Conservation (phyloP, 2,797 vertebrate species). For the Chelidonichthys spinosus region DNA sequence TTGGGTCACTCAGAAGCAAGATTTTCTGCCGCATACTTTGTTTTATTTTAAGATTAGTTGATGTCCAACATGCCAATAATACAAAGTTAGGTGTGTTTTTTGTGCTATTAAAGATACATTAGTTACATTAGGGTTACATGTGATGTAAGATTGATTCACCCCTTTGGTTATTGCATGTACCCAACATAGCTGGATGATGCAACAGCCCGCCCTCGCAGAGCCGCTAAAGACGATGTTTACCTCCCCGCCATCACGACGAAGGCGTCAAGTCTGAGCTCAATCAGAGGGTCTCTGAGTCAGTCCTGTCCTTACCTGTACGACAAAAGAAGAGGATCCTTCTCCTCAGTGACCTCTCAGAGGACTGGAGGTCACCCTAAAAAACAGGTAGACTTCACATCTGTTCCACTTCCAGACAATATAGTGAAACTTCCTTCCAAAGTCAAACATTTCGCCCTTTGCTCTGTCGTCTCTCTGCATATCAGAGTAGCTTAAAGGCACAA, state of each 20-base stretch:
- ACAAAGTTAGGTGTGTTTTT: not conserved
- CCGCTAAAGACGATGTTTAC: constrained; percentile 62
- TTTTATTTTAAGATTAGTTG: too few relatives aligned
- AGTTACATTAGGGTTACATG: not conserved
- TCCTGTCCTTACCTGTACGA: constrained; percentile 79
- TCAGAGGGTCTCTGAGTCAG: constrained; percentile 77
- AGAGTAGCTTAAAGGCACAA: constrained; percentile 74
- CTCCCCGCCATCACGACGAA: constrained; percentile 79
- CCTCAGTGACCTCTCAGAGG: constrained; percentile 77
- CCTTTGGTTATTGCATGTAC: not conserved
- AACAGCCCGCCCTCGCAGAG: constrained; percentile 17
- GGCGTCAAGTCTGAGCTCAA: constrained; percentile 65
- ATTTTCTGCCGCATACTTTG: too few relatives aligned
- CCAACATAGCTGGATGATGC: constrained; percentile 65
- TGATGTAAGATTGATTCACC: not conserved
- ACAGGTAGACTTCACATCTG: constrained; percentile 60
- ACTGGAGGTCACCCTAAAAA: constrained; percentile 52
- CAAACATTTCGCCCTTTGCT: not conserved
- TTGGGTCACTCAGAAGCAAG: too few relatives aligned
- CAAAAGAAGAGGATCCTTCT: constrained; percentile 77
- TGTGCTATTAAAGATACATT: not conserved
- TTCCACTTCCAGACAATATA: not conserved
- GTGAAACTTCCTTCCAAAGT: not conserved
- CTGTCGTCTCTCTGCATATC: not conserved
- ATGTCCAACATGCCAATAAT: too few relatives aligned